Evolutionary conservation across 2,113 vertebrate species (phyloP).

Genomic region (Pipa parva): DNA sequence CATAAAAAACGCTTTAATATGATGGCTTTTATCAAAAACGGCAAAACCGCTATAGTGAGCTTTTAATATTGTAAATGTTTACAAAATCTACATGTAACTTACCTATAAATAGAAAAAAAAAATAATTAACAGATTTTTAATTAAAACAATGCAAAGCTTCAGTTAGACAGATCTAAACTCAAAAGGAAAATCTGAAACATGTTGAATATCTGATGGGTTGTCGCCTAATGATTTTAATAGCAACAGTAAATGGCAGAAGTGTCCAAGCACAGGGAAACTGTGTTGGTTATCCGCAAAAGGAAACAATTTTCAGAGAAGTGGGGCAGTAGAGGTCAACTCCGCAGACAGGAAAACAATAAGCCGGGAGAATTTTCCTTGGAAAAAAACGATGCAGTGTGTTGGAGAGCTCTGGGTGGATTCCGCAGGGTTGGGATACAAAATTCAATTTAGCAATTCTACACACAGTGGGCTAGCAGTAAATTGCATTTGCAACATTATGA

Average conservation of each 20-base stretch:
- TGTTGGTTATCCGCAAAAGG: slow-evolving; percentile 1
- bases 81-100: no score
- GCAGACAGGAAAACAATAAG: slow-evolving; percentile 30
- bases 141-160: no score
- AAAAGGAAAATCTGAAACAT: no score
- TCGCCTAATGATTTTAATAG: not conserved
- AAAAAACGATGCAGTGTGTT: not conserved
- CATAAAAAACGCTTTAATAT: no score
- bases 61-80: no score
- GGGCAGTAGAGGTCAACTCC: slow-evolving; percentile 18
- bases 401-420: not conserved
- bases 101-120: no score
- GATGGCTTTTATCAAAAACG: no score
- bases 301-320: slow-evolving; percentile 31
- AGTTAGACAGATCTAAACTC: no score
- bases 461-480: not conserved
- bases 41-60: no score
- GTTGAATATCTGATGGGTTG: not conserved
- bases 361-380: not conserved
- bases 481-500: not conserved
- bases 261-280: not conserved
- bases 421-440: slow-evolving; percentile 1
- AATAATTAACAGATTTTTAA: no score
- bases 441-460: not conserved
- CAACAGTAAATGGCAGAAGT: not conserved